Percentiles rank a stretch among this genome's conserved stretches.
These are phyloP conservation scores for Potamarius usumacintae DNA, from an alignment of 2,113 vertebrate genomes.

Conservation along the genomic window DNA sequence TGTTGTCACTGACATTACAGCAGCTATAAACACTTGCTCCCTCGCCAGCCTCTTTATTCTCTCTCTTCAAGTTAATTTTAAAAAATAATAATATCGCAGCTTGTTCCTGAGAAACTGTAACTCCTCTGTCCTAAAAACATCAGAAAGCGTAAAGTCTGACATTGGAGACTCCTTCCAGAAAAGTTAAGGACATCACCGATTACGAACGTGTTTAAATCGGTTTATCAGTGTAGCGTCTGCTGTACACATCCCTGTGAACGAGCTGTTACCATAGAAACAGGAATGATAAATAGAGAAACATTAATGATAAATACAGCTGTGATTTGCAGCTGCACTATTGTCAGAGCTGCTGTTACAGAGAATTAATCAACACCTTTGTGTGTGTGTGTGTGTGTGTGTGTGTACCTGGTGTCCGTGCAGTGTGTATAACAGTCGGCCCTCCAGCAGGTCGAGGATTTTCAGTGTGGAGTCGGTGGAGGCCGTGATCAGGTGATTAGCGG, in stretches of 20 bases:
- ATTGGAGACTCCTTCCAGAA: not conserved
- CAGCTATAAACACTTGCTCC: not conserved
- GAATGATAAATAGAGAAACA: no score
- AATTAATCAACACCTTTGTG: not conserved
- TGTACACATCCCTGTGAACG: not conserved
- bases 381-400: not conserved
- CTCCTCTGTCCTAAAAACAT: no score
- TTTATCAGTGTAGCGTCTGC: not conserved
- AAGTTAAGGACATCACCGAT: not conserved
- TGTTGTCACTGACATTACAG: not conserved
- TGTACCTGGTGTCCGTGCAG: slow-evolving; percentile 94
- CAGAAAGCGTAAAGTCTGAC: not conserved
- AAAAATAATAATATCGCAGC: not conserved
- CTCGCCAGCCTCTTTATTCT: not conserved
- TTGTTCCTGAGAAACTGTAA: not conserved
- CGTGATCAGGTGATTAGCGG: slow-evolving; percentile 90
- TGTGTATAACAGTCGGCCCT: slow-evolving; percentile 91
- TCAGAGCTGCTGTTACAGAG: no score
- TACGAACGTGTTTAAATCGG: not conserved
- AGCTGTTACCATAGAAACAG: not conserved
- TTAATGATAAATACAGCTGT: no score
- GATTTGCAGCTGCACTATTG: no score
- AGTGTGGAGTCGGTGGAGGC: slow-evolving; percentile 93
- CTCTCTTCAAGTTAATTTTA: not conserved
- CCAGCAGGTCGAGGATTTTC: slow-evolving; percentile 92